These are phyloP conservation scores for Drosophila planitibia DNA, from an alignment of 2,888 invertebrate genomes.

Conservation along the genomic window DNA sequence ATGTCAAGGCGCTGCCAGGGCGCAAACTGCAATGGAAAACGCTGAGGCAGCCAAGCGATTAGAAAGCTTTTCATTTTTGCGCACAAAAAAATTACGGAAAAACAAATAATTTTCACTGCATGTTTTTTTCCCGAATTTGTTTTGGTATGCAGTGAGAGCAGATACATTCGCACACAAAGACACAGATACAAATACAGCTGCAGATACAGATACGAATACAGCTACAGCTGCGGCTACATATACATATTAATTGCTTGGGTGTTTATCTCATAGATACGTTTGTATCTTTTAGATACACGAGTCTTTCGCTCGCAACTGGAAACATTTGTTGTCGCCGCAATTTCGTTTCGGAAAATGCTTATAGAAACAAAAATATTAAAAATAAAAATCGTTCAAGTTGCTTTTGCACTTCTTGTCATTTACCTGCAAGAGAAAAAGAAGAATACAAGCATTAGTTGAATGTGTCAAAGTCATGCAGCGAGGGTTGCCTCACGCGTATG, in stretches of 20 bases:
- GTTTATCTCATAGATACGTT: slow-evolving; percentile 22
- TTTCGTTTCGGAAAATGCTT: slow-evolving; percentile 48
- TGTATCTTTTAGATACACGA: slow-evolving; percentile 16
- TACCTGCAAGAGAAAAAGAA: slow-evolving; percentile 51
- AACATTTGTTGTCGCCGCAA: slow-evolving; percentile 54
- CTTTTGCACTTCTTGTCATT: slow-evolving; percentile 46
- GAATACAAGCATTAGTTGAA: slow-evolving; percentile 38
- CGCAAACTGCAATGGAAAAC: slow-evolving; percentile 69
- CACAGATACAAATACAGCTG: not conserved
- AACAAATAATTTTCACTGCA: slow-evolving; percentile 65
- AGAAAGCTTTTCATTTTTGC: slow-evolving; percentile 76
- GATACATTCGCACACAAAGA: not conserved
- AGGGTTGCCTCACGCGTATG: slow-evolving; percentile 23
- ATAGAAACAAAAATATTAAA: not conserved
- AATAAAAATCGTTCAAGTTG: slow-evolving; percentile 6
- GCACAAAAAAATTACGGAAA: slow-evolving; percentile 65
- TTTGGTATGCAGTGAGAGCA: slow-evolving; percentile 31
- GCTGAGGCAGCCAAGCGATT: slow-evolving; percentile 68
- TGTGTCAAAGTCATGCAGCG: slow-evolving; percentile 36
- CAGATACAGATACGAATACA: slow-evolving; percentile 36
- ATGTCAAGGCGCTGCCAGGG: slow-evolving; percentile 77
- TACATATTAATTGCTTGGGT: slow-evolving; percentile 42
- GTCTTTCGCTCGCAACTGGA: slow-evolving; percentile 33
- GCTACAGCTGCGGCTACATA: slow-evolving; percentile 35
- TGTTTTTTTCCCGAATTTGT: slow-evolving; percentile 15